phyloP scores from a whole-genome alignment of 1,140 invertebrate species.

The Branchinecta lynchi region DNA sequence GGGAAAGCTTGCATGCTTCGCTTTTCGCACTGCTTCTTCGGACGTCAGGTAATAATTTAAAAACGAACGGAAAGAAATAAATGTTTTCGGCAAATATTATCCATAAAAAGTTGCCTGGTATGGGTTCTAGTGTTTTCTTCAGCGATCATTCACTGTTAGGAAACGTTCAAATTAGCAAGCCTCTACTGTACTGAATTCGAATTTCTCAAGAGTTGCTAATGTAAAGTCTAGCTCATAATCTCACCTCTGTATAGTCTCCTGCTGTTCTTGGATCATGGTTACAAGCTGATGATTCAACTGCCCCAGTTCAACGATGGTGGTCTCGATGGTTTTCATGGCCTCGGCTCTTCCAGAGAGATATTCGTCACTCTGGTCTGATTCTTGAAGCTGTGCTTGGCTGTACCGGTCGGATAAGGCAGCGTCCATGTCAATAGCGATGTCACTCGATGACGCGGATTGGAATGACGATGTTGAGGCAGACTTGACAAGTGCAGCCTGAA shows the following conservation, averaged over 20 bases:
- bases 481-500: background rate
- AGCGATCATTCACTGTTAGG: too few species aligned
- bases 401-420: background rate
- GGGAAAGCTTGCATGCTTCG: too few species aligned
- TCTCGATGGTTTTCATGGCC: slow-evolving; percentile 98
- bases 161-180: too few species aligned
- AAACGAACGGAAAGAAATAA: too few species aligned
- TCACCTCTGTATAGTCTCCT: slow-evolving; percentile 87
- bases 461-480: background rate
- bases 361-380: slow-evolving; percentile 37
- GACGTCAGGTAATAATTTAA: too few species aligned
- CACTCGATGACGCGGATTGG: background rate
- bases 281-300: slow-evolving; percentile 96
- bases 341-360: slow-evolving; percentile 85
- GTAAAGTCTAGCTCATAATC: background rate
- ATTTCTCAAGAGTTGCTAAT: too few species aligned
- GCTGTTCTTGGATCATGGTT: slow-evolving; percentile 98
- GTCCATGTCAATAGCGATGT: background rate
- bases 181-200: too few species aligned
- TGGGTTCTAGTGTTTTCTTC: too few species aligned
- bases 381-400: background rate
- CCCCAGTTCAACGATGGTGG: slow-evolving; percentile 96
- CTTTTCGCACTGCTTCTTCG: too few species aligned
- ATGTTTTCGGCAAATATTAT: too few species aligned
- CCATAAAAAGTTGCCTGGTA: too few species aligned